phyloP scores from a whole-genome alignment of 2,888 invertebrate genomes.

The Latheticus oryzae region DNA sequence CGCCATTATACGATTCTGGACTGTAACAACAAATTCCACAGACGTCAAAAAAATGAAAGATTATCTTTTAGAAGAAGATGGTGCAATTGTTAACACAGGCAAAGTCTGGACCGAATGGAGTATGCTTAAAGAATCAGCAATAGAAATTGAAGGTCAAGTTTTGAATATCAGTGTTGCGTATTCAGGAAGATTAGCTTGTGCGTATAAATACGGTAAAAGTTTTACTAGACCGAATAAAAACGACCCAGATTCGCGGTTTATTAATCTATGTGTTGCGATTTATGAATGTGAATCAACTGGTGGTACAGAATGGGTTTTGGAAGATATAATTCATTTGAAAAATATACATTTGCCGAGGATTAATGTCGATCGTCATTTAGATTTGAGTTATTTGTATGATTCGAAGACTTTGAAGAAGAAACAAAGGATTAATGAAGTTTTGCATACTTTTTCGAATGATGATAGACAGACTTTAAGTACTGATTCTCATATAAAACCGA shows the following conservation, averaged over 20 bases:
- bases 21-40: conserved; percentile 57
- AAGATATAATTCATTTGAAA: conserved; percentile 94
- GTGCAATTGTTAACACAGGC: conserved; percentile 60
- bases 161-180: conserved; percentile 97
- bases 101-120: conserved; percentile 64
- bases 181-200: conserved; percentile 96
- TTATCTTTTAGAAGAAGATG: conserved; percentile 61
- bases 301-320: conserved; percentile 92
- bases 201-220: conserved; percentile 93
- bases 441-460: conserved; percentile 80
- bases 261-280: conserved; percentile 93
- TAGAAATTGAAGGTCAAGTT: conserved; percentile 78
- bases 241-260: conserved; percentile 84
- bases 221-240: conserved; percentile 84
- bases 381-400: conserved; percentile 85
- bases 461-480: conserved; percentile 68
- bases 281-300: conserved; percentile 99
- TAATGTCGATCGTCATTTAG: conserved; percentile 83
- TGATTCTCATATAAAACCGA: conserved; percentile 62
- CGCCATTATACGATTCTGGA: conserved; percentile 91
- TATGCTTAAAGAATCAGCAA: conserved; percentile 71
- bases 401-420: conserved; percentile 84
- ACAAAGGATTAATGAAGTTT: conserved; percentile 82
- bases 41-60: conserved; percentile 53
- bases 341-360: conserved; percentile 90